Conservation (phyloP, 2,888 invertebrate genomes). For the Netelia fuscicornis region DNA sequence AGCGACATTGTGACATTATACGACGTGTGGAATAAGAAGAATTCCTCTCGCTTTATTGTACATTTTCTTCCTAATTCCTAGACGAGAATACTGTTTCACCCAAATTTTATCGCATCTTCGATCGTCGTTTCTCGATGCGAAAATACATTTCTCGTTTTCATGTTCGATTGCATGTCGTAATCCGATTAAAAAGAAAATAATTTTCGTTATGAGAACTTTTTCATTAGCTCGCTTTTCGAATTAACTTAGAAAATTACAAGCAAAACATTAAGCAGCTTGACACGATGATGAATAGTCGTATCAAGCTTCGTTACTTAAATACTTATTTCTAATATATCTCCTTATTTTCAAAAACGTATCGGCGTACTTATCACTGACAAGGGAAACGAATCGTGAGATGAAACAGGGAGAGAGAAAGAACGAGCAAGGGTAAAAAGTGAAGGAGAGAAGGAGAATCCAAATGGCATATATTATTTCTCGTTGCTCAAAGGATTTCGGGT, state of each 20-base stretch:
- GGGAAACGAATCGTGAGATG: too few species aligned
- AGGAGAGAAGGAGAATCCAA: not conserved
- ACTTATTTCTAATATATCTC: too few species aligned
- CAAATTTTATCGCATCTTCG: slow-evolving; percentile 5
- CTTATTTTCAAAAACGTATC: too few species aligned
- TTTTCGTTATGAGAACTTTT: not conserved
- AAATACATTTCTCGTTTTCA: not conserved
- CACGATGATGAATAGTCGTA: not conserved
- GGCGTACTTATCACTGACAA: too few species aligned
- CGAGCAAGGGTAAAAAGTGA: too few species aligned
- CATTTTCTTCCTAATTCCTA: not conserved
- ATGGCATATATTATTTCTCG: not conserved
- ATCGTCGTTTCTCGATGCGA: not conserved
- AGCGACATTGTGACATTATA: slow-evolving; percentile 11
- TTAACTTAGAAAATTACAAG: not conserved
- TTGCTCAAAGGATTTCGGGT: slow-evolving; percentile 19
- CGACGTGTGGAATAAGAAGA: not conserved
- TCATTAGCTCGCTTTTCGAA: not conserved
- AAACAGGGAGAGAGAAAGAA: too few species aligned
- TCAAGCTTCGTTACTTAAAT: too few species aligned
- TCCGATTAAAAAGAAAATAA: not conserved
- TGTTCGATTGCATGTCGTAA: not conserved
- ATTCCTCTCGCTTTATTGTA: slow-evolving; percentile 1
- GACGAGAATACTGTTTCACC: not conserved
- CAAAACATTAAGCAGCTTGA: not conserved